Evolutionary conservation across 2,888 invertebrate species (phyloP).

Genomic region (Volucella bombylans): DNA sequence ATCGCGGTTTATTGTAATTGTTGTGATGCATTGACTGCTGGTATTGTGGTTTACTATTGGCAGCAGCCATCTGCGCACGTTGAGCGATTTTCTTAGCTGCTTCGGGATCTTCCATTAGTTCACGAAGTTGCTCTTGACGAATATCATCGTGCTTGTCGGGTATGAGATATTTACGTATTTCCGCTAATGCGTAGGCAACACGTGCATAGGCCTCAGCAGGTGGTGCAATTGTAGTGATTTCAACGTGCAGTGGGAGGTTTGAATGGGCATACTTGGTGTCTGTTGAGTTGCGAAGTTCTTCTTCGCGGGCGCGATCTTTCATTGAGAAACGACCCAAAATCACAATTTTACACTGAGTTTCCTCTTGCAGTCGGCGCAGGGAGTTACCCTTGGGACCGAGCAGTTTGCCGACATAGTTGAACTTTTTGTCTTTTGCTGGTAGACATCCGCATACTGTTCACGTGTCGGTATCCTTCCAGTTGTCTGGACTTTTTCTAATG

Average conservation of each 20-base stretch:
- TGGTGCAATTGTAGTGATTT: conserved; percentile 92
- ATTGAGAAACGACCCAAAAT: conserved; percentile 95
- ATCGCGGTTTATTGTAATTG: conserved; percentile 62
- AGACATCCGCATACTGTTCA: conserved; percentile 89
- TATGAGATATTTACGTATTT: conserved; percentile 87
- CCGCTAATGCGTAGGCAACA: conserved; percentile 92
- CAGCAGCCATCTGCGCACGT: conserved; percentile 77
- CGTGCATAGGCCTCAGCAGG: conserved; percentile 93
- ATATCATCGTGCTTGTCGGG: conserved; percentile 90
- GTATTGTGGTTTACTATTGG: conserved; percentile 75
- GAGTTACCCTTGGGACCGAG: conserved; percentile 97
- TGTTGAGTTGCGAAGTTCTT: conserved; percentile 89
- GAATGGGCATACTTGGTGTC: conserved; percentile 95
- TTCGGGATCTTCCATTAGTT: conserved; percentile 84
- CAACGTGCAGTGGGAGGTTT: conserved; percentile 93
- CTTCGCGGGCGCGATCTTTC: conserved; percentile 93
- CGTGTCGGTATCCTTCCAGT: conserved; percentile 86
- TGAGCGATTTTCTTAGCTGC: conserved; percentile 80
- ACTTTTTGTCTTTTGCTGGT: conserved; percentile 87
- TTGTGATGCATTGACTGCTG: conserved; percentile 75
- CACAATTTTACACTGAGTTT: conserved; percentile 98
- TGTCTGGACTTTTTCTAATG: conserved; percentile 88
- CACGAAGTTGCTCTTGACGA: conserved; percentile 91
- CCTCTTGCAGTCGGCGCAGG: conserved; percentile 95
- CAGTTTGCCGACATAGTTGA: conserved; percentile 97